Evolutionary conservation across 2,888 invertebrate species (phyloP), one percentile per base, ranked within the genome.

Genomic region (Hydrotaea diabolus): DNA sequence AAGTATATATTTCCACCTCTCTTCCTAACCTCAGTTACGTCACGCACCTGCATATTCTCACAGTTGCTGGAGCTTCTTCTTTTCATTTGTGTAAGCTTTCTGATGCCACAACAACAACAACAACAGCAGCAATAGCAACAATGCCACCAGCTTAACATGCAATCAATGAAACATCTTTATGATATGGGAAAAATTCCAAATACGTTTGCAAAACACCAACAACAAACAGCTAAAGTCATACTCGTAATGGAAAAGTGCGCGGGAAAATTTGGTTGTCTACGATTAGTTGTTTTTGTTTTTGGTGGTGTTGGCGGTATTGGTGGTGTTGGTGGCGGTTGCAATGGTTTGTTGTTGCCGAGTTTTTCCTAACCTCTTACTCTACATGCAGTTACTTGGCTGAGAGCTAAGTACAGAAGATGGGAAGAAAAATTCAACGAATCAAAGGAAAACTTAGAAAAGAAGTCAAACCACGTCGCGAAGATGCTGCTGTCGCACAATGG

Each of bases 181-280:
- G 90, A 90, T 90, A 90, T 90, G 90, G 89, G 90, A 90, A 90
- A 69, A 90, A 89, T 89, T 88, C 88, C 88, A 87, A 87, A 88
- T 62, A 17, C 62, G 59, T 31, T 57, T 39, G 46, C 80, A 87
- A 80, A 85, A 86, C 57, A 76, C 31, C 71, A 66, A 72, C 13
- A 46, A 69, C 36, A 53, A 31, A 53, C 73, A 49, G 46, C 43
- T 53, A 39, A 87, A 66, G 39, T 13, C 46, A 77, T 26, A 11
- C 46, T 11, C 23, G 49, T 76, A 76, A 76, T 76, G 76, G 75
- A 86, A 85, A 89, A 89, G 88, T 89, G 87, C 89, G 89, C 90
- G 89, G 90, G 89, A 89, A 90, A 89, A 89, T 87, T 88, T 88
- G 88, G 39, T n/a, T 73, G 53, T 72, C 55, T 73, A 31, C n/a